Evolutionary conservation across 1,140 invertebrate genomes (phyloP), one percentile per base, ranked within the genome.

Genomic region (Gryllus bimaculatus): DNA sequence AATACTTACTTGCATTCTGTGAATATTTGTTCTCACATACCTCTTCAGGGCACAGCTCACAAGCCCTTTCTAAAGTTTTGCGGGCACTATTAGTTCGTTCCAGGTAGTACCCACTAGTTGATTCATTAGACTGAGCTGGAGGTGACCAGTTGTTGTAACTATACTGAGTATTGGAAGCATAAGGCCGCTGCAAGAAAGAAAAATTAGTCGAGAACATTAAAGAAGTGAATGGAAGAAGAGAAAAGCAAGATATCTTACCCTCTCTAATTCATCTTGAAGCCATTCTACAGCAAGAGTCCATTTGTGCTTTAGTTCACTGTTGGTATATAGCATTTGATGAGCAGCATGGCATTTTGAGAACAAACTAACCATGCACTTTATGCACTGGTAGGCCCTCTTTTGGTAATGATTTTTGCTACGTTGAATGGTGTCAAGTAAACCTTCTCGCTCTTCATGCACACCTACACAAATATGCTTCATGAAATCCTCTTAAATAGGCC

Each of bases 321-420:
- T 93, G 18, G 89, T 89, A 83, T 93, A 90, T 74, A 98, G 87
- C 85, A 97, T 91, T 79, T 90, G 88, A 83, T 94, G 89, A 4
- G 93, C 93, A 48, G 89, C 84, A 48, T 90, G 90, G 85, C 94
- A 96, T 82, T 94, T 94, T 81, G 91, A 92, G 87, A 98, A 97
- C 47, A 98, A 88, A 79, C 92, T 90, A 39, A 98, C 96, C 87
- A 98, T 90, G 85, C 95, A 95, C 87, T 99, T 98, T 54, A 98
- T 97, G 85, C 97, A 98, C 84, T 98, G 96, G 87, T 99, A 99
- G 54, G 96, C 95, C 81, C 96, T 88, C 87, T 98, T 98, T 85
- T 98, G 96, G 85, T 98, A 97, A 87, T 98, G 95, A 82, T 93
- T 95, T 85, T 97, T 98, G 48, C 94, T 94, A 79, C 94, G 90